Conservation (phyloP, 2,797 vertebrate species). For the Cyclura pinguis region DNA sequence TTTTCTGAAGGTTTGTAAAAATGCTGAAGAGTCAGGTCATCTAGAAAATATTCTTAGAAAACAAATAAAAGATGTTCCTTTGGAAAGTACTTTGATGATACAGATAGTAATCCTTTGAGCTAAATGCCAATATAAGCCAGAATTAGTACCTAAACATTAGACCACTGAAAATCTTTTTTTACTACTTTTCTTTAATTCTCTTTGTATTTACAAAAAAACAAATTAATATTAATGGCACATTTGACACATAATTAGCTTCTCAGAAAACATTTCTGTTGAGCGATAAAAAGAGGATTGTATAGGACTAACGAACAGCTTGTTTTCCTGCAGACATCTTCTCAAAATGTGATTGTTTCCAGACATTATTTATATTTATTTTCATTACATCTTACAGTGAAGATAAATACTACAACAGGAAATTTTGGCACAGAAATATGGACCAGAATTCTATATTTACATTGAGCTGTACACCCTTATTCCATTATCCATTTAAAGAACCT, state of each 20-base stretch:
- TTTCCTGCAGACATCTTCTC: not conserved
- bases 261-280: not conserved
- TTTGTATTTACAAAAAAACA: not conserved
- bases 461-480: not conserved
- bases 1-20: not conserved
- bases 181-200: not conserved
- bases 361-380: not conserved
- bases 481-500: not conserved
- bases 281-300: conserved; percentile 15
- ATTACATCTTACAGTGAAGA: not conserved
- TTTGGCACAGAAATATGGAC: not conserved
- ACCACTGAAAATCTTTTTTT: not conserved
- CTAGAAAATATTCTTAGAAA: not conserved
- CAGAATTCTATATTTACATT: not conserved
- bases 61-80: not conserved
- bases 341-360: conserved; percentile 19
- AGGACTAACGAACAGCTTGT: conserved; percentile 7
- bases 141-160: not conserved
- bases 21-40: not conserved
- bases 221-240: conserved; percentile 12
- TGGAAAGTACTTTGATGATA: not conserved
- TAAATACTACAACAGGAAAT: not conserved
- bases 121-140: not conserved
- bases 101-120: not conserved
- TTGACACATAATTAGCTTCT: conserved; percentile 31